A percentile compares a stretch with the other conserved stretches of the same genome.
These are phyloP conservation scores for Lepus europaeus DNA, from an alignment of 2,113 vertebrate species.

Conservation along the genomic window DNA sequence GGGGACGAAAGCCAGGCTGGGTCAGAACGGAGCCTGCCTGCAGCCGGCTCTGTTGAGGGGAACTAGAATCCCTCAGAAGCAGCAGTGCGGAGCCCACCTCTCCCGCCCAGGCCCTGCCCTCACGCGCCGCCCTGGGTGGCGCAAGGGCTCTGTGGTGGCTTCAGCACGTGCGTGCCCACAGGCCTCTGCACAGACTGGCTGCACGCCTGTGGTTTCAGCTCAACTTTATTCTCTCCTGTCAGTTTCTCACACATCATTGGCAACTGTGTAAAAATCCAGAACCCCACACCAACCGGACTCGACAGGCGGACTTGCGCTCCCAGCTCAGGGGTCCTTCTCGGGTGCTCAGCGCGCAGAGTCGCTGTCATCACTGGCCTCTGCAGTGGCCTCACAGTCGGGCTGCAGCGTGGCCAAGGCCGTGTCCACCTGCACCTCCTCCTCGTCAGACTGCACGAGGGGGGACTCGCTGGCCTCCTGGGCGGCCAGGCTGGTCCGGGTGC, in stretches of 20 bases:
- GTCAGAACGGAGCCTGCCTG: not conserved
- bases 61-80: too few relatives aligned
- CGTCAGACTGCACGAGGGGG: slow-evolving; percentile 90
- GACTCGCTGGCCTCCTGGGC: slow-evolving; percentile 90
- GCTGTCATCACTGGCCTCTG: slow-evolving; percentile 94
- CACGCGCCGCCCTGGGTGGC: too few relatives aligned
- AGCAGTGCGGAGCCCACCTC: rapidly evolving
- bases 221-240: slow-evolving; percentile 82
- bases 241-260: slow-evolving; percentile 56
- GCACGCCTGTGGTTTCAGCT: slow-evolving; percentile 44
- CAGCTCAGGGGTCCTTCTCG: rapidly evolving
- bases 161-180: not conserved
- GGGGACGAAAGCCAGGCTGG: not conserved
- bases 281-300: slow-evolving; percentile 63
- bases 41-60: too few relatives aligned
- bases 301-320: rapidly evolving
- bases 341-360: slow-evolving; percentile 85
- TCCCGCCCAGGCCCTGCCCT: too few relatives aligned
- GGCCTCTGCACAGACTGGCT: not conserved
- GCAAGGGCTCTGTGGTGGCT: not conserved
- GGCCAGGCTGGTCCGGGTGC: slow-evolving; percentile 89
- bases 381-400: slow-evolving; percentile 82
- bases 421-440: slow-evolving; percentile 93
- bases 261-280: slow-evolving; percentile 62
- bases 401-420: slow-evolving; percentile 87